A percentile compares a stretch with the other conserved stretches of the same genome.
Evolutionary conservation across 2,888 invertebrate genomes (phyloP).

Genomic region (Eutolmus rufibarbis): DNA sequence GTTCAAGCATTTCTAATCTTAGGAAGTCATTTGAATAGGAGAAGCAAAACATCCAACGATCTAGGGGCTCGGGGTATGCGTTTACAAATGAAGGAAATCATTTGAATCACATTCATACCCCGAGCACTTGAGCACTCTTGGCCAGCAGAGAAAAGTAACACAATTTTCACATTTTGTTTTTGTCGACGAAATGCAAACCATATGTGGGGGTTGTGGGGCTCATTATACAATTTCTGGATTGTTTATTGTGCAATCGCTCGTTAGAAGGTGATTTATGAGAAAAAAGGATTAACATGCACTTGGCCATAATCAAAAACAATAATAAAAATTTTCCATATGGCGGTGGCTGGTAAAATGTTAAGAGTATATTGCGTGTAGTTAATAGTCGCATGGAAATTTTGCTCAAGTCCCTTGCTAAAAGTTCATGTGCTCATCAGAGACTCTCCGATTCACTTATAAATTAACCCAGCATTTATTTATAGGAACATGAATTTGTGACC

Average conservation of each 20-base stretch:
- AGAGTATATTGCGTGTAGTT: background rate
- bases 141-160: background rate
- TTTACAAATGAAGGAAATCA: background rate
- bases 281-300: background rate
- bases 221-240: background rate
- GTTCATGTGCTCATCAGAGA: background rate
- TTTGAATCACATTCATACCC: background rate
- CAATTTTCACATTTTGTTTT: slow-evolving; percentile 2
- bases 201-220: background rate
- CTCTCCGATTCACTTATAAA: background rate
- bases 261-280: background rate
- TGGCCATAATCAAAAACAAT: background rate
- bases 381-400: background rate
- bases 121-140: background rate
- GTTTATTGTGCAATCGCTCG: background rate
- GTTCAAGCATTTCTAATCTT: slow-evolving; percentile 14
- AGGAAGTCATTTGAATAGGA: background rate
- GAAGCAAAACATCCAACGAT: background rate
- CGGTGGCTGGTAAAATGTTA: background rate
- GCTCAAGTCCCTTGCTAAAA: background rate
- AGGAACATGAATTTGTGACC: background rate
- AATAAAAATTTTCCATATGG: background rate
- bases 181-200: background rate
- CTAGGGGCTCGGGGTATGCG: background rate
- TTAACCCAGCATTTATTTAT: too few species aligned